Evolutionary conservation across 2,797 vertebrate genomes (phyloP).

Genomic region (Lacerta bilineata): DNA sequence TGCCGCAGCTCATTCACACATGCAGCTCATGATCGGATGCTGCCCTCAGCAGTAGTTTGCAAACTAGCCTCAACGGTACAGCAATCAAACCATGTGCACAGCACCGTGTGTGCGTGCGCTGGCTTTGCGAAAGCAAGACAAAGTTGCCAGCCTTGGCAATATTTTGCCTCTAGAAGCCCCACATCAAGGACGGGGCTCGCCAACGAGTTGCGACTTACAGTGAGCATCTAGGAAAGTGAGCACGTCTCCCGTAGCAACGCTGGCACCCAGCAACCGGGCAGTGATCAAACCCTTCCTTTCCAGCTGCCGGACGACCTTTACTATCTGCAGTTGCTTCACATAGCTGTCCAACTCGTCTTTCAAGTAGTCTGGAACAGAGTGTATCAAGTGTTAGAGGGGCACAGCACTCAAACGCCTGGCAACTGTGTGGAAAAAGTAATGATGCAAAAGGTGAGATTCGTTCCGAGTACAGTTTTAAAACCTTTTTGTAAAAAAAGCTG

Average conservation of each 20-base stretch:
- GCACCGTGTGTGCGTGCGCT: neutral
- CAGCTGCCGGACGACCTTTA: slow-evolving; percentile 89
- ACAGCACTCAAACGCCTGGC: neutral
- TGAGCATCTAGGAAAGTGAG: slow-evolving; percentile 97
- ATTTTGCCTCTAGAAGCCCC: neutral
- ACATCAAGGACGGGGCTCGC: neutral
- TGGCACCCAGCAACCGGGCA: slow-evolving; percentile 92
- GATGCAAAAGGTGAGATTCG: neutral
- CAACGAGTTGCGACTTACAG: slow-evolving; percentile 83
- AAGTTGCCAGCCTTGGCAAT: no score
- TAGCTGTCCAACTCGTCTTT: slow-evolving; percentile 86
- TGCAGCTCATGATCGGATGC: no score
- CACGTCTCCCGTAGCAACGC: slow-evolving; percentile 88
- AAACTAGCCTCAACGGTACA: neutral
- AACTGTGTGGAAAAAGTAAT: neutral
- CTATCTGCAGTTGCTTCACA: slow-evolving; percentile 88
- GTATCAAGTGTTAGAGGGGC: neutral
- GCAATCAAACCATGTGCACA: neutral
- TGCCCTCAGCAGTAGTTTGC: no score
- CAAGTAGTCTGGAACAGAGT: slow-evolving; percentile 84
- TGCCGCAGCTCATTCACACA: neutral
- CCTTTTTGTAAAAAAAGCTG: neutral
- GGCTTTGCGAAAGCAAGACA: neutral
- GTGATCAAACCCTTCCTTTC: slow-evolving; percentile 95
- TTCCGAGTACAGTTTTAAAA: neutral